Percentiles rank a stretch among this genome's conserved stretches.
These are phyloP conservation scores for Sminthurides aquaticus DNA, from an alignment of 2,888 invertebrate genomes.

Conservation along the genomic window DNA sequence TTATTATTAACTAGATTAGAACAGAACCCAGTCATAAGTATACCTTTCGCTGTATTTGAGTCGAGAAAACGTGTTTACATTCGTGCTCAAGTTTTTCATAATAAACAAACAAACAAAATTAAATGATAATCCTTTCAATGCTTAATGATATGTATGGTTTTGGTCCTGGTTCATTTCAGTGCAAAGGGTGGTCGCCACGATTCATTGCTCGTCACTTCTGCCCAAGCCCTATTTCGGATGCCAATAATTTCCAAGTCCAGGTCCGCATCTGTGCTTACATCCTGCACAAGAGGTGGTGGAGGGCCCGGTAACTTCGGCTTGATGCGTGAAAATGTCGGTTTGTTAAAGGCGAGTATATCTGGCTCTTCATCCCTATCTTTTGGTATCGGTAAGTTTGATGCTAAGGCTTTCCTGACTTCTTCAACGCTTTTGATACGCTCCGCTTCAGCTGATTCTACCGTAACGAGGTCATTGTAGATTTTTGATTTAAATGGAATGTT, in stretches of 20 bases:
- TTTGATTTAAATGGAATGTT: conserved; percentile 8
- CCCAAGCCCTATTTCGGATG: not conserved
- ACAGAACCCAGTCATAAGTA: too few species aligned
- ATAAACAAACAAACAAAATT: too few species aligned
- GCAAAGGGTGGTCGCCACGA: too few species aligned
- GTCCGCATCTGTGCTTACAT: not conserved
- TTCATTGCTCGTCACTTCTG: not conserved
- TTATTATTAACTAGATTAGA: too few species aligned
- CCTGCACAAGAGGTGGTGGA: not conserved
- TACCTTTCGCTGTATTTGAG: too few species aligned
- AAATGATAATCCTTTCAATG: too few species aligned
- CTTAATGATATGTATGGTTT: too few species aligned
- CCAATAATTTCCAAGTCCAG: not conserved
- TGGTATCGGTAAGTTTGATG: conserved; percentile 7
- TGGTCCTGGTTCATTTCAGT: too few species aligned
- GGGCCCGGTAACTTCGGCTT: conserved; percentile 16
- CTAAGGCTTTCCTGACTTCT: conserved; percentile 7
- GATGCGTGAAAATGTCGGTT: conserved; percentile 16
- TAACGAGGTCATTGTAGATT: conserved; percentile 11
- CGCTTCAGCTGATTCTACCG: conserved; percentile 8
- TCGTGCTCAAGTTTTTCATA: too few species aligned
- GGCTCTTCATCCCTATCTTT: conserved; percentile 16
- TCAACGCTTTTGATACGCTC: conserved; percentile 3
- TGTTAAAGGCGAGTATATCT: conserved; percentile 13
- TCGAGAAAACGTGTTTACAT: too few species aligned